Evolutionary conservation across 2,797 vertebrate genomes (phyloP).

Genomic region (Chlorospingus semifuscus): DNA sequence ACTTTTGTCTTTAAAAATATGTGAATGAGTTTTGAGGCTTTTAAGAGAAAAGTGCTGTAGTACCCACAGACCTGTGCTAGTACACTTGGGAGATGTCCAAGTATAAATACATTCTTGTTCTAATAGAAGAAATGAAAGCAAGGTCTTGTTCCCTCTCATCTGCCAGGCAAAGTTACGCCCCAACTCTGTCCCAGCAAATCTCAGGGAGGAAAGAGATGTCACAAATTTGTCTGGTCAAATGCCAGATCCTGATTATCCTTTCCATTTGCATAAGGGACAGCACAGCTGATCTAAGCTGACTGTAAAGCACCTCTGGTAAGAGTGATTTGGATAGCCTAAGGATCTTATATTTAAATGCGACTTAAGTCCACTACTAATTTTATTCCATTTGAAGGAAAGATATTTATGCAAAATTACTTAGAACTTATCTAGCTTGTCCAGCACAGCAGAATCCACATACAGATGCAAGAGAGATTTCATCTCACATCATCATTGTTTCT

Average conservation of each 20-base stretch:
- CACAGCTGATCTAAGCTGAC: conserved; percentile 38
- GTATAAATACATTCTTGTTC: background rate
- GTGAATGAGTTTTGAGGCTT: background rate
- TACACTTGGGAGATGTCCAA: background rate
- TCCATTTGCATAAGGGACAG: conserved; percentile 2
- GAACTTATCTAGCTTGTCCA: background rate
- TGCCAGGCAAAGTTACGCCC: background rate
- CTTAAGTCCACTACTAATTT: background rate
- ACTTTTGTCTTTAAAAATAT: background rate
- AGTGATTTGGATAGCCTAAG: conserved; percentile 40
- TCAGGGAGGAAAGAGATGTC: background rate
- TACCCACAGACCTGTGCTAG: background rate
- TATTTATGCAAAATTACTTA: background rate
- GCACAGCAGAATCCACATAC: background rate
- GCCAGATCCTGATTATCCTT: conserved; percentile 43
- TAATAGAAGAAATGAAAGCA: background rate
- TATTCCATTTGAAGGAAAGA: conserved; percentile 8
- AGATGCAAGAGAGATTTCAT: background rate
- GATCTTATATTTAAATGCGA: conserved; percentile 38
- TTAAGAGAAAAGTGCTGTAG: background rate
- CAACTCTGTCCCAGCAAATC: background rate
- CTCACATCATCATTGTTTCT: background rate
- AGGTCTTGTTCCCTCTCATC: background rate
- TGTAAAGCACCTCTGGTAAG: conserved; percentile 31
- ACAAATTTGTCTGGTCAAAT: conserved; percentile 17